Percentiles rank a stretch among this genome's conserved stretches.
Conservation (phyloP, 2,113 vertebrate genomes). For the Nibea albiflora region DNA sequence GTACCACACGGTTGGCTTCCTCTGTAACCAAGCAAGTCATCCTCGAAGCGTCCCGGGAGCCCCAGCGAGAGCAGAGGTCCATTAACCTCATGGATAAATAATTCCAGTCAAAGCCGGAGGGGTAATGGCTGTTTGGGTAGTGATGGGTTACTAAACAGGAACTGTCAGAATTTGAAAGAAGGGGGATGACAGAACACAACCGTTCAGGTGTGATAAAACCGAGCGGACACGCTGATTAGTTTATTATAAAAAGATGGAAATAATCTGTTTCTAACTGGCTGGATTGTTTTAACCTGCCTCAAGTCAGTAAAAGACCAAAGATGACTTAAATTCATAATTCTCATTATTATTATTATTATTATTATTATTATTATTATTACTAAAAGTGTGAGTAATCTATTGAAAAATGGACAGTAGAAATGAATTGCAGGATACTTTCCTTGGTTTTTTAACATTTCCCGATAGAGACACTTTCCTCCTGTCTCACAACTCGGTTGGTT, state of each 20-base stretch:
- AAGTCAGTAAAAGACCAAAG: neutral
- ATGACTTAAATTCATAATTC: neutral
- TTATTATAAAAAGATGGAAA: neutral
- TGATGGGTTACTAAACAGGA: neutral
- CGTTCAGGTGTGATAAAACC: neutral
- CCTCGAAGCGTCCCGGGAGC: constrained; percentile 27
- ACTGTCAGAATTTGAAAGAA: neutral
- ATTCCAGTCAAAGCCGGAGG: constrained; percentile 32
- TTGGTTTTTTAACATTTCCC: too few relatives aligned
- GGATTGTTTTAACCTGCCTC: too few relatives aligned
- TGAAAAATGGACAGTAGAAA: too few relatives aligned
- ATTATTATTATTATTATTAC: too few relatives aligned
- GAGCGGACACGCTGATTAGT: neutral
- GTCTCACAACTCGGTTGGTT: neutral
- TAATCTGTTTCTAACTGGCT: neutral
- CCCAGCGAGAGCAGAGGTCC: constrained; percentile 37
- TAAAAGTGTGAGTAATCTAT: too few relatives aligned
- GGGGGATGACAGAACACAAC: neutral
- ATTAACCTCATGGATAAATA: constrained; percentile 67
- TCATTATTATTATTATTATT: too few relatives aligned
- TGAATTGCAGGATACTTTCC: too few relatives aligned
- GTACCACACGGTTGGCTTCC: constrained; percentile 7
- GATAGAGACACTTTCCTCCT: neutral
- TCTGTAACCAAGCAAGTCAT: constrained; percentile 25
- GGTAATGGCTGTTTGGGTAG: constrained; percentile 1